Evolutionary conservation across 2,797 vertebrate species (phyloP).

Genomic region (Pygocentrus nattereri): DNA sequence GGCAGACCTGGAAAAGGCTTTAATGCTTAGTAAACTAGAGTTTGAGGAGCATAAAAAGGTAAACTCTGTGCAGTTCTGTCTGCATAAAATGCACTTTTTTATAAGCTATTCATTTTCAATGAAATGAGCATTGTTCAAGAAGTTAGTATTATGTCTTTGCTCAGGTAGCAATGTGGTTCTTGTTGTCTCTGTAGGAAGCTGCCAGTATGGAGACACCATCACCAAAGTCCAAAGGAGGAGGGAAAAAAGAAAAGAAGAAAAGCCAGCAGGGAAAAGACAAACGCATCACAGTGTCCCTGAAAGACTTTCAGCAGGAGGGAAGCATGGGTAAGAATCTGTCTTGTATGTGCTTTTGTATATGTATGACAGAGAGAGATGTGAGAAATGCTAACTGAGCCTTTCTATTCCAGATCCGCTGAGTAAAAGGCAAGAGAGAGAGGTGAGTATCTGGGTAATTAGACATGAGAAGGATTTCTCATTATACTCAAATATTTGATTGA

Average conservation of each 20-base stretch:
- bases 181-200: constrained; percentile 70
- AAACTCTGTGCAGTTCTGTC: constrained; percentile 16
- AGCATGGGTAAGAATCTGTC: constrained; percentile 63
- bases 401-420: constrained; percentile 83
- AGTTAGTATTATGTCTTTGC: background rate
- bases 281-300: constrained; percentile 89
- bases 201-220: constrained; percentile 80
- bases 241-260: constrained; percentile 93
- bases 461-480: background rate
- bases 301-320: constrained; percentile 92
- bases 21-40: constrained; percentile 93
- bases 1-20: constrained; percentile 93
- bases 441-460: constrained; percentile 56
- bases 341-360: constrained; percentile 4
- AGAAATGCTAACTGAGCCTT: constrained; percentile 46
- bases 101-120: no score
- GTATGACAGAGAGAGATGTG: constrained; percentile 47
- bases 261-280: constrained; percentile 92
- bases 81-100: background rate
- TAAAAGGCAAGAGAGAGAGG: constrained; percentile 87
- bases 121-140: no score
- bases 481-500: background rate
- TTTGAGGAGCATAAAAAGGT: constrained; percentile 91
- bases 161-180: background rate
- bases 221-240: constrained; percentile 82